Evolutionary conservation across 2,888 invertebrate species (phyloP).

Genomic region (Yponomeuta malinellus): DNA sequence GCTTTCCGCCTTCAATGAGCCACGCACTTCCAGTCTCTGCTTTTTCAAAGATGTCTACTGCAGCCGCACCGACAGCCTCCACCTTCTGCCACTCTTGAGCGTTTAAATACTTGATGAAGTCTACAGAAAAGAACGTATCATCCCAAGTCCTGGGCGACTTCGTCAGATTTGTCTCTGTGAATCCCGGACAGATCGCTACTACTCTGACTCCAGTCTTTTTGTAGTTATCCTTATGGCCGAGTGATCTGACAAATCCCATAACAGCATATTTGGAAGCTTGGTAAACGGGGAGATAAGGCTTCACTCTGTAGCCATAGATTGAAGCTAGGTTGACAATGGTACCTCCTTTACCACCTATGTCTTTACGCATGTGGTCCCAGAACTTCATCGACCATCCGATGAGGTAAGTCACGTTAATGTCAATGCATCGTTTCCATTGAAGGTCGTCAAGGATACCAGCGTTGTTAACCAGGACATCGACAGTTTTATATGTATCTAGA

Average conservation of each 20-base stretch:
- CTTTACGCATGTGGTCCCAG: constrained; percentile 64
- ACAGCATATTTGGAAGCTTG: constrained; percentile 72
- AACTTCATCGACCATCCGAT: constrained; percentile 48
- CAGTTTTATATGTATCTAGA: constrained; percentile 39
- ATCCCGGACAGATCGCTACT: constrained; percentile 64
- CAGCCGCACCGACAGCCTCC: constrained; percentile 24
- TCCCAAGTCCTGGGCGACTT: not conserved
- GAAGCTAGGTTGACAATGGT: constrained; percentile 76
- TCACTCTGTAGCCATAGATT: constrained; percentile 64
- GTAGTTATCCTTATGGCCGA: constrained; percentile 52
- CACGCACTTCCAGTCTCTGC: constrained; percentile 60
- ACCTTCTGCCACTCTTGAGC: constrained; percentile 33
- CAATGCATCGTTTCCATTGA: constrained; percentile 20
- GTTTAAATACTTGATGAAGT: constrained; percentile 12
- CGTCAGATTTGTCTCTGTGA: constrained; percentile 49
- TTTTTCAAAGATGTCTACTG: constrained; percentile 26
- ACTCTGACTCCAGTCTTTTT: constrained; percentile 59
- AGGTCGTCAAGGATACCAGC: constrained; percentile 50
- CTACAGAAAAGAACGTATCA: constrained; percentile 15
- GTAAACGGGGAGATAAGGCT: constrained; percentile 66
- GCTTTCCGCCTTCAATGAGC: constrained; percentile 47
- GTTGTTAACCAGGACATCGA: constrained; percentile 62
- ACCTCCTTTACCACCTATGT: constrained; percentile 67
- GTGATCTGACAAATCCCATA: constrained; percentile 56
- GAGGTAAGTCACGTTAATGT: constrained; percentile 30